Evolutionary conservation across 2,888 invertebrate species (phyloP).

Genomic region (Hipparchia sbordonii): DNA sequence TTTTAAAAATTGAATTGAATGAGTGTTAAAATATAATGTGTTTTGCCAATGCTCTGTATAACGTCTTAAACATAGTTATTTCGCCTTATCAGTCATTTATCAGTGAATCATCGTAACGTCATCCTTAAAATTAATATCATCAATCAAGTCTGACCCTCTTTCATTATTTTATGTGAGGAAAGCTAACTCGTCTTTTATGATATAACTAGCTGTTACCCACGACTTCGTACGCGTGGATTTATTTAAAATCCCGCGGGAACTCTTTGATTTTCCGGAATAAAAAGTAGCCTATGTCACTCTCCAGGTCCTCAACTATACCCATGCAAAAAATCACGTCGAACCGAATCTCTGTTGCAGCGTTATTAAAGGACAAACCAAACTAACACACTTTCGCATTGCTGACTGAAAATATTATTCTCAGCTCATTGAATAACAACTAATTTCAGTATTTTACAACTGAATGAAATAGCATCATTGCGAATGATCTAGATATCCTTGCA

Average conservation of each 20-base stretch:
- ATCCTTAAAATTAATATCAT: neutral
- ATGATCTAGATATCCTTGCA: neutral
- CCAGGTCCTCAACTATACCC: no score
- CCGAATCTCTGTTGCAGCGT: no score
- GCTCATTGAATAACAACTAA: neutral
- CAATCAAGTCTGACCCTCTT: slow-evolving; percentile 13
- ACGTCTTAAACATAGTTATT: neutral
- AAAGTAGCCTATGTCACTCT: no score
- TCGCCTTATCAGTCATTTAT: neutral
- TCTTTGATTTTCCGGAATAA: no score
- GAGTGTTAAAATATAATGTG: no score
- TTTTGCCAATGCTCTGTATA: neutral
- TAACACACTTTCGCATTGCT: no score
- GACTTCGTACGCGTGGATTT: no score
- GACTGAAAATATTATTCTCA: no score
- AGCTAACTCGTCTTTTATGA: neutral
- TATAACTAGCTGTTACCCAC: neutral
- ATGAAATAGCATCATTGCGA: neutral
- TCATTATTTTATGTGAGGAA: slow-evolving; percentile 3
- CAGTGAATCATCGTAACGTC: neutral
- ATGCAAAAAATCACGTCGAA: no score
- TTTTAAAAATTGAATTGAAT: no score
- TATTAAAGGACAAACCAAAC: no score
- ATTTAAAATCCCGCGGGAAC: no score
- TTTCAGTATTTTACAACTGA: neutral